Conservation (phyloP, 2,113 vertebrate genomes). For the Megalops atlanticus region DNA sequence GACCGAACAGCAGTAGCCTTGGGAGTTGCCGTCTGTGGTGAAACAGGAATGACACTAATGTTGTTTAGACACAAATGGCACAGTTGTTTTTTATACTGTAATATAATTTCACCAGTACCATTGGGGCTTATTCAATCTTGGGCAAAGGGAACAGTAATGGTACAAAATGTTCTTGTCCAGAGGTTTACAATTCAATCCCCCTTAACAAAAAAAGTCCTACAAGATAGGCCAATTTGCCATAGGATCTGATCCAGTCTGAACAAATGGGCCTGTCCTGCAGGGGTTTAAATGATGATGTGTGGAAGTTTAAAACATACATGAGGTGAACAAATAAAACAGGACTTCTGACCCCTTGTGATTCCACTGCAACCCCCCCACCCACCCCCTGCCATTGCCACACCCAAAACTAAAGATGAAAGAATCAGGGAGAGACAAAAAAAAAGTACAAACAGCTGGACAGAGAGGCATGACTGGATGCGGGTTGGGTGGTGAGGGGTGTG, state of each 20-base stretch:
- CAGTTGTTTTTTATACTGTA: slow-evolving; percentile 4
- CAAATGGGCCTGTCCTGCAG: too few relatives aligned
- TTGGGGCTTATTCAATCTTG: background rate
- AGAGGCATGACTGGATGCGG: slow-evolving; percentile 5
- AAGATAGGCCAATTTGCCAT: background rate
- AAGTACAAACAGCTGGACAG: background rate
- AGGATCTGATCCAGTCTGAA: background rate
- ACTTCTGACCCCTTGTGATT: background rate
- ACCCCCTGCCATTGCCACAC: too few relatives aligned
- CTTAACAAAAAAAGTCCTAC: background rate
- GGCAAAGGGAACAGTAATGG: background rate
- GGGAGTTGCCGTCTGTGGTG: background rate
- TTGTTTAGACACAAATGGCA: slow-evolving; percentile 10
- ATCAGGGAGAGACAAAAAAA: background rate
- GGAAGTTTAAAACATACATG: background rate
- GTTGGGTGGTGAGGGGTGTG: background rate
- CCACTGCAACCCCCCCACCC: background rate
- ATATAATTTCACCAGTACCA: background rate
- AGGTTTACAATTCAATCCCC: background rate
- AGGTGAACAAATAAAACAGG: background rate
- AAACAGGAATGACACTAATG: background rate
- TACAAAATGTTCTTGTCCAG: background rate
- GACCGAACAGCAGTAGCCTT: background rate
- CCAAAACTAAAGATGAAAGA: background rate
- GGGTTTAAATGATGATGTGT: too few relatives aligned